Base-by-base conservation (phyloP, 2,888 invertebrate genomes). In the Nymphalis c-album region DNA sequence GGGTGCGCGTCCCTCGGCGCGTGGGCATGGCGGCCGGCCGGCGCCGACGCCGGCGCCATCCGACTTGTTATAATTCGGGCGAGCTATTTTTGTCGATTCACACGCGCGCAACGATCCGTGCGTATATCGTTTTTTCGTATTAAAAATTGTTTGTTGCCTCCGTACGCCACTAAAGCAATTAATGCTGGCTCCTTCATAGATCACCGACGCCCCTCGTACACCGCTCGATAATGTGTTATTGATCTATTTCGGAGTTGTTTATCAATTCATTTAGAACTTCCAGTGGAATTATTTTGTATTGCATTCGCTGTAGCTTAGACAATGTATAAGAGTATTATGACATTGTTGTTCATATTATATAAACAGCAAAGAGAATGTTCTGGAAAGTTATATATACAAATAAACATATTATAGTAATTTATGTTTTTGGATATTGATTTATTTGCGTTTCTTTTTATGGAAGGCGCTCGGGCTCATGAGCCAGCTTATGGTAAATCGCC, bases 61-160 rank as follows among this genome's bases (percentile, higher is more conserved):
- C 85, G 85, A 82, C 87, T 80, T 82, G 87, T 85, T 90, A 85
- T 88, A 91, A 90, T 91, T 91, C 87, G 90, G 91, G 86, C 88
- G 82, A 78, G 80, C 88, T 91, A 91, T 91, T 91, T 91, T 85
- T 81, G 88, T 83, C 87, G 87, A 86, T 88, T 90, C 88, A 89
- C 89, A 89, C 87, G 88, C 88, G 82, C 83, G 81, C 85, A 78
- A 79, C 77, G 80, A 79, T 81, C 81, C 82, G 79, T 84, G 83
- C 86, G 85, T 86, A 55, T 55, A 55, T 85, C 79, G 78, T 84
- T 84, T 87, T 87, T 85, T 80, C 75, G 80, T 82, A 84, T 86
- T 84, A 77, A 83, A 81, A 79, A 80, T 73, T 74, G 70, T 69
- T 73, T 73, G 68, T 74, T 74, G 70, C 70, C 31, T 55, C 60